Percentiles rank a stretch among this genome's conserved stretches.
phyloP scores from a whole-genome alignment of 2,888 invertebrate genomes.

The Rhogogaster chlorosoma region DNA sequence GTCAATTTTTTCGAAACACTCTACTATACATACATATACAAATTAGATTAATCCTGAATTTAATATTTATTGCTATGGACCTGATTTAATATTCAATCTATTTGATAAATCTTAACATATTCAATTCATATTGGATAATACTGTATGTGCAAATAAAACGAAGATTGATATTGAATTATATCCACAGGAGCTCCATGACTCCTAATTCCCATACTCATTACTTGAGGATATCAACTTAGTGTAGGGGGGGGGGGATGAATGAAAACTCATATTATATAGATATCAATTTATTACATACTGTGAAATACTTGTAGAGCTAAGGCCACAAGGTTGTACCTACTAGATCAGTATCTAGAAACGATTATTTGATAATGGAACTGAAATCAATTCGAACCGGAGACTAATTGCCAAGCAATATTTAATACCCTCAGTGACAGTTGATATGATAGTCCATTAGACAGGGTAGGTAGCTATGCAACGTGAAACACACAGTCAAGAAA shows the following conservation, averaged over 20 bases:
- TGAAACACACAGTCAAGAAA: slow-evolving; percentile 8
- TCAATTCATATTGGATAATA: no score
- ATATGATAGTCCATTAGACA: slow-evolving; percentile 42
- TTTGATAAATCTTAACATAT: not conserved
- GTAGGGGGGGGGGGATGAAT: not conserved
- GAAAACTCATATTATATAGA: not conserved
- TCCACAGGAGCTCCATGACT: not conserved
- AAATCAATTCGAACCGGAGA: slow-evolving; percentile 15
- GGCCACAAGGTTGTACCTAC: not conserved
- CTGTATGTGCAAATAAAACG: not conserved
- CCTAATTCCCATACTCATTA: no score
- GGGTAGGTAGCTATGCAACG: slow-evolving; percentile 32
- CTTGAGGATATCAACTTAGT: no score
- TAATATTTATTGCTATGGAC: not conserved
- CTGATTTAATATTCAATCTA: not conserved
- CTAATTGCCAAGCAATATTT: slow-evolving; percentile 43
- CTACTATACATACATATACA: not conserved
- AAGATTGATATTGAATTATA: not conserved
- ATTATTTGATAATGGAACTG: slow-evolving; percentile 2
- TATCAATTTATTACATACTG: not conserved
- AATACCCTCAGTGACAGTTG: slow-evolving; percentile 33
- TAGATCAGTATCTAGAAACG: not conserved
- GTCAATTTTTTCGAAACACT: no score
- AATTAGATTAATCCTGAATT: not conserved
- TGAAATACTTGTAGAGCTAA: not conserved